phyloP scores from a whole-genome alignment of 2,113 vertebrate species.

The Oenanthe melanoleuca region DNA sequence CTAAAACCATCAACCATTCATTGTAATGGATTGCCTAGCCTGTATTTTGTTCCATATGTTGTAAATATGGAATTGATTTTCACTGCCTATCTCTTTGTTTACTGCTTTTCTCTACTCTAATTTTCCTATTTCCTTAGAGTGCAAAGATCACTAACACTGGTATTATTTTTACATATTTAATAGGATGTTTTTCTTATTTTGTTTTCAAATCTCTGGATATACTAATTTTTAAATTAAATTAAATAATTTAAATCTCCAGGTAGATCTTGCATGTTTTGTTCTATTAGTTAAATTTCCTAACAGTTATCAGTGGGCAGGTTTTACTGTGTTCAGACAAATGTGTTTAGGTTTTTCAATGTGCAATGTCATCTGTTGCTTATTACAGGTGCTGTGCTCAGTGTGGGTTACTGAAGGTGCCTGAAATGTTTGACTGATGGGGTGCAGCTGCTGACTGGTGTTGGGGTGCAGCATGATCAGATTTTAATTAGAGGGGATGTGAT shows the following conservation, averaged over 20 bases:
- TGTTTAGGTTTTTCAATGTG: neutral
- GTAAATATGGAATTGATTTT: constrained; percentile 50
- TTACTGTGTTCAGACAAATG: neutral
- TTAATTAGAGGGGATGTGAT: neutral
- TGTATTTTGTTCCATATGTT: neutral
- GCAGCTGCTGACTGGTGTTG: neutral
- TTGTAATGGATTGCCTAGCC: neutral
- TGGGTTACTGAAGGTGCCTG: neutral
- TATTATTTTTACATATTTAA: neutral
- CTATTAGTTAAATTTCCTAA: neutral
- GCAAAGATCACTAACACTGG: neutral
- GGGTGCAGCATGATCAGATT: neutral
- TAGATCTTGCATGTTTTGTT: neutral
- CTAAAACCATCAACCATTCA: neutral
- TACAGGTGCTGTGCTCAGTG: neutral
- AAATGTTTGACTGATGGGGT: neutral
- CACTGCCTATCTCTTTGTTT: neutral
- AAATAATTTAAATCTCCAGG: neutral
- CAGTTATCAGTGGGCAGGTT: neutral
- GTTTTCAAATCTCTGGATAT: neutral
- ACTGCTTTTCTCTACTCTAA: neutral
- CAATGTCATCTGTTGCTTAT: neutral
- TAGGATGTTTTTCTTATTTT: neutral
- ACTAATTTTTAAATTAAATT: neutral
- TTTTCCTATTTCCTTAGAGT: neutral